Evolutionary conservation across 53 echinoderm and acorn worm species (phyloP).

Genomic region (Glandiceps talaboti): DNA sequence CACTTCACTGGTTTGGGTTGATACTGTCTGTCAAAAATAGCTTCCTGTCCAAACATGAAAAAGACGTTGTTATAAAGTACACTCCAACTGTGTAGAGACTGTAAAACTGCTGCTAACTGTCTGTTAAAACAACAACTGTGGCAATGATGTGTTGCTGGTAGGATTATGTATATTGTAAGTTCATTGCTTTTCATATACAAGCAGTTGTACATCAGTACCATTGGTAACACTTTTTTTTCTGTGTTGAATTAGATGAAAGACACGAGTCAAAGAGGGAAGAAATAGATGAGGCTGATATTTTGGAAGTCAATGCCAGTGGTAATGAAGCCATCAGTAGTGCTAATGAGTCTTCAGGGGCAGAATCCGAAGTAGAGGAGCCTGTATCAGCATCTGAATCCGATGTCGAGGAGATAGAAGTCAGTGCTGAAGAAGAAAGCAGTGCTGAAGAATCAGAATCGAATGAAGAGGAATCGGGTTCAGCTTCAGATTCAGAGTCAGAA

Average conservation of each 20-base stretch:
- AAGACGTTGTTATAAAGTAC: too few species aligned
- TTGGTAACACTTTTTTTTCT: too few species aligned
- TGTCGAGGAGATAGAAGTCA: constrained; percentile 15
- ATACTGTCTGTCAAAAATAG: too few species aligned
- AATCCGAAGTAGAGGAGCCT: constrained; percentile 15
- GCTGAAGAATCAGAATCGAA: constrained; percentile 46
- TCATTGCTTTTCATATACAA: too few species aligned
- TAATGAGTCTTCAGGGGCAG: constrained; percentile 14
- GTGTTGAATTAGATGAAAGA: constrained; percentile 23
- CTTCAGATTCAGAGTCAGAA: constrained; percentile 53
- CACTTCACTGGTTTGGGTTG: too few species aligned
- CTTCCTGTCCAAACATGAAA: too few species aligned
- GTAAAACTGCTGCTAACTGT: too few species aligned
- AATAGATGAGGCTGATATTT: neutral
- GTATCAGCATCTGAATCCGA: constrained; percentile 4
- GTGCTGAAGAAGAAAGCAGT: constrained; percentile 21
- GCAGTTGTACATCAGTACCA: too few species aligned
- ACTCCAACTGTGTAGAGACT: too few species aligned
- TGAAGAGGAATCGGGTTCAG: constrained; percentile 54
- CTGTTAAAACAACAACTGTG: too few species aligned
- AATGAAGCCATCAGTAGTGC: constrained; percentile 8
- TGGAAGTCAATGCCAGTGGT: neutral
- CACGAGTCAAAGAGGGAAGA: neutral
- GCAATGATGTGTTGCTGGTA: too few species aligned
- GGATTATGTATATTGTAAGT: too few species aligned